A percentile compares a stretch with the other conserved stretches of the same genome.
phyloP scores from a whole-genome alignment of 64 coral and sea anemone genomes.

The Trachythela sp. region DNA sequence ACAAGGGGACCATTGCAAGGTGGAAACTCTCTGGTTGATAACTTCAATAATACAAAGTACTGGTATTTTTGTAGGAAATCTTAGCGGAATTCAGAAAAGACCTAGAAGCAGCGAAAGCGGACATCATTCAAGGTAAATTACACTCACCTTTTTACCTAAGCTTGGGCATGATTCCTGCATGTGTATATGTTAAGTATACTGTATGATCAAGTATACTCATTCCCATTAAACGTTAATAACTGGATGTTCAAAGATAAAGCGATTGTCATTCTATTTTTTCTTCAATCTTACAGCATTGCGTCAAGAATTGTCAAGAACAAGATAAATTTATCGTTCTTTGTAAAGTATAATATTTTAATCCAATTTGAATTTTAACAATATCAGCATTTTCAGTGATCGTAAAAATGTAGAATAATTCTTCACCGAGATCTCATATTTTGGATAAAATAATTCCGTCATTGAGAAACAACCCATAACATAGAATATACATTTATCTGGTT shows the following conservation, averaged over 20 bases:
- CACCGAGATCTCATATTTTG: not conserved
- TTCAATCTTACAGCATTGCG: slow-evolving; percentile 47
- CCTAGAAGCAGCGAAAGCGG: slow-evolving; percentile 56
- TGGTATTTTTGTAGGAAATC: slow-evolving; percentile 42
- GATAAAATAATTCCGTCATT: not conserved
- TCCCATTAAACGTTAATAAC: too few species aligned
- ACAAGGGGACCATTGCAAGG: too few species aligned
- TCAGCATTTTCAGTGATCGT: not conserved
- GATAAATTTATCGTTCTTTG: not conserved
- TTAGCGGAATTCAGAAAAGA: slow-evolving; percentile 63
- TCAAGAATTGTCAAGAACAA: slow-evolving; percentile 44
- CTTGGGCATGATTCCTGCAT: too few species aligned
- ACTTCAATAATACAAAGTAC: not conserved
- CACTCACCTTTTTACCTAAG: too few species aligned
- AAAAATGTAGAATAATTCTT: not conserved
- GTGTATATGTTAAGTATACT: too few species aligned
- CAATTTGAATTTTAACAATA: slow-evolving; percentile 21
- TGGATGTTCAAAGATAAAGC: too few species aligned
- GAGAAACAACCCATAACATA: not conserved
- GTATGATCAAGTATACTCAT: too few species aligned
- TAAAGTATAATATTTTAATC: not conserved
- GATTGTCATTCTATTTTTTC: not conserved
- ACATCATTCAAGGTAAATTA: slow-evolving; percentile 63
- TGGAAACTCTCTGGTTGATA: too few species aligned
- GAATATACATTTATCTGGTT: not conserved